Base-by-base conservation (phyloP, 1,140 invertebrate species). In the Acyrthosiphon pisum region DNA sequence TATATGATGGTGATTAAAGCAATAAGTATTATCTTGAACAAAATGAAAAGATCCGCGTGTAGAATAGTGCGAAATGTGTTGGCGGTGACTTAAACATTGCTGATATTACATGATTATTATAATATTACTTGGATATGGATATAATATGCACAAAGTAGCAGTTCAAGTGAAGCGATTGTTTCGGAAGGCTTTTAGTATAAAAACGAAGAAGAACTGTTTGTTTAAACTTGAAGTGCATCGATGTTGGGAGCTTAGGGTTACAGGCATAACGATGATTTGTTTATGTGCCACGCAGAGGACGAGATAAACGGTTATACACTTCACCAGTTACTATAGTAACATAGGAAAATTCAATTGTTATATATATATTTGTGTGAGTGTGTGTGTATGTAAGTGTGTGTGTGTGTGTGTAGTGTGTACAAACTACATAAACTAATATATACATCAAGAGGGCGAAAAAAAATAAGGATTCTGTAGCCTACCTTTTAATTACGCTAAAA, bases 401-500 rank as follows among this genome's bases (percentile, higher is more conserved):
- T 68, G 11, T 60, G 50, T 50, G 1, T 50, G 50, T 50, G 4
- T 6, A n/a, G 20, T 41, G 18, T 50, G 48, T 60, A 30, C 56
- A 60, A 30, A 11, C 56, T n/a, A n/a, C 60, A n/a, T 76, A 76
- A 76, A n/a, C 60, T 76, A 76, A 76, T 76, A 76, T 35, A 53
- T 53, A 89, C 23, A 56, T 90, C 35, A 90, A 90, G 37, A 44
- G 53, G 26, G 37, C 2, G 37, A 68, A 60, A 60, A 56, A 30
- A 35, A 44, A 68, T 50, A 56, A 41, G 44, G 48, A 50, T 86
- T 86, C 81, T n/a, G 60, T 76, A 76, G 76, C 9, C 46, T 56
- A 53, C 30, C 30, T 93, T 93, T 93, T 93, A 93, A 93, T 93
- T 86, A 93, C 81, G 48, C 46, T 84, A 93, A 93, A 93, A 93